These are phyloP conservation scores for Chelon labrosus DNA, from an alignment of 2,797 vertebrate genomes.

Conservation along the genomic window DNA sequence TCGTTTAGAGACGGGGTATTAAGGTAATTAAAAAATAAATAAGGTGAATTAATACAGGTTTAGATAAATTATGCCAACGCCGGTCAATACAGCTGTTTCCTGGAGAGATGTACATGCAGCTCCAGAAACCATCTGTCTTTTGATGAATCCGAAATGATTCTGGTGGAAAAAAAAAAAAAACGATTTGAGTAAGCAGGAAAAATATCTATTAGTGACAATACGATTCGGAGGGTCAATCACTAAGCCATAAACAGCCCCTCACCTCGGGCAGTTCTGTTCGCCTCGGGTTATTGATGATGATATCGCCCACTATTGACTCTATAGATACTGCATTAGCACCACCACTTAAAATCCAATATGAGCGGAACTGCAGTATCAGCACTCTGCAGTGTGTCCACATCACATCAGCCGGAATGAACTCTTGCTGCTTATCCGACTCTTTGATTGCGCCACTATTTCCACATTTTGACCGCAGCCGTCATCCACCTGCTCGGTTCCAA, in stretches of 20 bases:
- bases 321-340: conserved; percentile 9
- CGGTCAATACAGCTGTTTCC: no score
- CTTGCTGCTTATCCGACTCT: neutral
- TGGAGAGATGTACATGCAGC: no score
- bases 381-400: neutral
- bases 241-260: neutral
- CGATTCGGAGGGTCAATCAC: neutral
- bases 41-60: no score
- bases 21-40: neutral
- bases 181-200: neutral
- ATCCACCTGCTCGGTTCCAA: neutral
- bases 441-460: neutral
- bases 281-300: neutral
- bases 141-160: no score
- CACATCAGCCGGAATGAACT: neutral
- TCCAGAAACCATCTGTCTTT: no score
- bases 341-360: conserved; percentile 15
- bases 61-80: no score
- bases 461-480: neutral
- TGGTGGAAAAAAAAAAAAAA: no score
- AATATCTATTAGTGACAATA: neutral
- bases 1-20: neutral
- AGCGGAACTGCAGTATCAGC: conserved; percentile 17
- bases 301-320: conserved; percentile 21
- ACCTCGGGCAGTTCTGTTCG: neutral